Percentiles rank a stretch among this genome's conserved stretches.
Evolutionary conservation across 2,113 vertebrate genomes (phyloP).

Genomic region (Urocolius indicus): DNA sequence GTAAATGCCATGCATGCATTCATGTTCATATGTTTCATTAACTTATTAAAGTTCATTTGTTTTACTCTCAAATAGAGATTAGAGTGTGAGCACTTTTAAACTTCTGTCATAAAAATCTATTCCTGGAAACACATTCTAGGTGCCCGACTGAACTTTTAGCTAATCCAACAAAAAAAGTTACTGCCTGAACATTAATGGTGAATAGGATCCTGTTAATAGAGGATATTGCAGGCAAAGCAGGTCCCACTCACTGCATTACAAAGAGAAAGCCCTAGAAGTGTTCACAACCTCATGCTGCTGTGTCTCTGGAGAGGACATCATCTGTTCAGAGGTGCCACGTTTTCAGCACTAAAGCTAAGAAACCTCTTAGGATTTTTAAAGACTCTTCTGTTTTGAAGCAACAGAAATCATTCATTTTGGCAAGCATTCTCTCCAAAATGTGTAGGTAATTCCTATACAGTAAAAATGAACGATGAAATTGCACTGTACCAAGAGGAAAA

Average conservation of each 20-base stretch:
- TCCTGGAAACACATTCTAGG: neutral
- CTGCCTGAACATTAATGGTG: neutral
- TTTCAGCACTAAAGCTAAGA: constrained; percentile 12
- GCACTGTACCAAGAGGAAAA: neutral
- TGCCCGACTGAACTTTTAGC: neutral
- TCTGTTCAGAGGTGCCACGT: constrained; percentile 22
- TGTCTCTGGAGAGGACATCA: neutral
- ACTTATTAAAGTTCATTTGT: neutral
- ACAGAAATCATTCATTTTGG: neutral
- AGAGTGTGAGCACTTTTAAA: neutral
- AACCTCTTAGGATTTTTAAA: neutral
- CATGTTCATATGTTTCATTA: neutral
- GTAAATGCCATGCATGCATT: neutral
- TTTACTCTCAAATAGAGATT: neutral
- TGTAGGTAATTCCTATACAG: constrained; percentile 41
- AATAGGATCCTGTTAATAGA: neutral
- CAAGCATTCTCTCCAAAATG: constrained; percentile 13
- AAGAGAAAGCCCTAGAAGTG: neutral
- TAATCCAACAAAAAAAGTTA: neutral
- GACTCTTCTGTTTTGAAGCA: neutral
- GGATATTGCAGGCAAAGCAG: neutral
- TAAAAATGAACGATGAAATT: neutral
- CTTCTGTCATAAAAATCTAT: neutral
- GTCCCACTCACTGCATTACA: neutral
- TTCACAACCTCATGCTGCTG: accelerated